These are phyloP conservation scores for Acanthosepion esculentum DNA, from an alignment of 2,888 invertebrate genomes.

Conservation along the genomic window DNA sequence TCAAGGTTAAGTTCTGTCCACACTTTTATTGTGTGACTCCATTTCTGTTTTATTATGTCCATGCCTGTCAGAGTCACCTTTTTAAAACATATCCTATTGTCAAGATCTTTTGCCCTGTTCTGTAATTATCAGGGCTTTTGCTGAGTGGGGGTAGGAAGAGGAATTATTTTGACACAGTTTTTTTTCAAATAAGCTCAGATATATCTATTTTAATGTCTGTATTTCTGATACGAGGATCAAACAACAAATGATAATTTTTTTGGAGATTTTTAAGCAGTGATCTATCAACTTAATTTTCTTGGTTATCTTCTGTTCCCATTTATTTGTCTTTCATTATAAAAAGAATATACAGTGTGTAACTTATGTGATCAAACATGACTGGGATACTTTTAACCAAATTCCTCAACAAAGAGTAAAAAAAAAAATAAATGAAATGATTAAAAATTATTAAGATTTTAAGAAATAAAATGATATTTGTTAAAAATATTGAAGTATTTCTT, in stretches of 20 bases:
- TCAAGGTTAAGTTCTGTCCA: neutral
- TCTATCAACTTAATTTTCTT: neutral
- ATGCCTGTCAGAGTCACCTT: neutral
- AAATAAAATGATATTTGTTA: no score
- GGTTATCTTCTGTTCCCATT: neutral
- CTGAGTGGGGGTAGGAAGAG: neutral
- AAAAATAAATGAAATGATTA: neutral
- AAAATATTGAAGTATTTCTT: no score
- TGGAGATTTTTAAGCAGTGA: neutral
- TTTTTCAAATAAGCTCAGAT: no score
- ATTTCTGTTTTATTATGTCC: neutral
- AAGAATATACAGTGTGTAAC: neutral
- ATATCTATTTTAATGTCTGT: neutral
- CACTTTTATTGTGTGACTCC: neutral
- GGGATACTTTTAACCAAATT: neutral
- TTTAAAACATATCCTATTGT: conserved; percentile 10
- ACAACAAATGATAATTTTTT: neutral
- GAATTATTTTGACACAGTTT: neutral
- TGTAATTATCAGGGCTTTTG: neutral
- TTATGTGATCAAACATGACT: neutral
- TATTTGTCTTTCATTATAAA: neutral
- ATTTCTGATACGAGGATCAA: neutral
- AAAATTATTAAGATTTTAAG: neutral
- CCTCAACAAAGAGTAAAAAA: neutral
- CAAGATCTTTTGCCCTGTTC: neutral